Percentiles rank a stretch among this genome's conserved stretches.
These are phyloP conservation scores for Bettongia penicillata DNA, from an alignment of 2,113 vertebrate species.

Conservation along the genomic window DNA sequence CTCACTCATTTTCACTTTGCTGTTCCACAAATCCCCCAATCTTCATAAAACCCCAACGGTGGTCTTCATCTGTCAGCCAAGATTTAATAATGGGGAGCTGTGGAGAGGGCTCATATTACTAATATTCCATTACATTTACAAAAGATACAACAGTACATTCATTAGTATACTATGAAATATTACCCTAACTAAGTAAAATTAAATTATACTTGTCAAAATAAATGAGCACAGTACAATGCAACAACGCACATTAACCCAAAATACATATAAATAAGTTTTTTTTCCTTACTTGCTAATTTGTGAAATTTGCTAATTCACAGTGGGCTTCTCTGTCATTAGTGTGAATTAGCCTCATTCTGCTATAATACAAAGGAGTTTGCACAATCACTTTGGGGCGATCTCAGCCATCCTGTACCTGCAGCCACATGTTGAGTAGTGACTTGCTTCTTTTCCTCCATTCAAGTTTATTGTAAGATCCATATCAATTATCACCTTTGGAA, in stretches of 20 bases:
- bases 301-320: conserved; percentile 41
- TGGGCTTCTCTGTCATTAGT: background rate
- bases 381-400: background rate
- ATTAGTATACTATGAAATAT: conserved; percentile 47
- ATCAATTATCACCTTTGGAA: conserved; percentile 53
- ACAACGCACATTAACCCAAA: no score
- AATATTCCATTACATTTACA: conserved; percentile 23
- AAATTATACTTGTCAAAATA: conserved; percentile 67
- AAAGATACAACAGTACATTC: conserved; percentile 37
- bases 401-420: background rate
- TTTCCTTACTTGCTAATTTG: conserved; percentile 47
- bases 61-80: background rate
- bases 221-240: conserved; percentile 38
- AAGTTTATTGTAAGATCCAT: background rate
- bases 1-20: background rate
- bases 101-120: background rate
- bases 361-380: background rate
- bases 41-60: accelerated
- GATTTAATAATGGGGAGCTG: background rate
- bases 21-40: background rate
- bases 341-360: background rate
- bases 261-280: no score
- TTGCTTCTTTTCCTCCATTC: conserved; percentile 4
- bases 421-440: background rate
- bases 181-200: conserved; percentile 52